phyloP scores from a whole-genome alignment of 2,113 vertebrate species.

The Cacatua alba region DNA sequence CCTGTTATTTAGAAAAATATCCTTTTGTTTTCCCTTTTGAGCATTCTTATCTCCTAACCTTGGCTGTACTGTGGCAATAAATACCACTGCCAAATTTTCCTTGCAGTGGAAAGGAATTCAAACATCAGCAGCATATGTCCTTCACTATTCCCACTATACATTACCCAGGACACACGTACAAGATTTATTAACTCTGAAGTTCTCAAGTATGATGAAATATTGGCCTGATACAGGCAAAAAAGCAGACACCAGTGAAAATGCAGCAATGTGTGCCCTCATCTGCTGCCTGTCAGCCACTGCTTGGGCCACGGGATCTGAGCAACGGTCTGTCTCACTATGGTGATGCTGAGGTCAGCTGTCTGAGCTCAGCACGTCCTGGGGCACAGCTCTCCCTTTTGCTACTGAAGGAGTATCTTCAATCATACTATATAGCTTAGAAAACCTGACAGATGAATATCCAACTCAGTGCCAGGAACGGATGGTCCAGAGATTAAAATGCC shows the following conservation, averaged over 20 bases:
- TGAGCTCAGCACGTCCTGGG: not conserved
- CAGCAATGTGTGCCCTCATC: not conserved
- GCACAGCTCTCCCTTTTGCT: not conserved
- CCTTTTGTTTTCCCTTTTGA: constrained; percentile 30
- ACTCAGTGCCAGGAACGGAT: not conserved
- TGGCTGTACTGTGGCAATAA: not conserved
- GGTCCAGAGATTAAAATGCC: constrained; percentile 39
- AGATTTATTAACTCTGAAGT: not conserved
- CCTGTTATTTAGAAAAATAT: constrained; percentile 27
- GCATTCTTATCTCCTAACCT: constrained; percentile 30
- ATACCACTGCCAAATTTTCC: not conserved
- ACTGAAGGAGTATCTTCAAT: not conserved
- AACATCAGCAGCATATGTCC: not conserved
- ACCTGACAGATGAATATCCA: constrained; percentile 2
- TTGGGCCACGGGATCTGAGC: not conserved
- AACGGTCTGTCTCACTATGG: not conserved
- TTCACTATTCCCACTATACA: not conserved
- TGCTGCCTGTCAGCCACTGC: not conserved
- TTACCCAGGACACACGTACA: not conserved
- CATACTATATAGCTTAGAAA: not conserved
- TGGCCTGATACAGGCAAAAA: not conserved
- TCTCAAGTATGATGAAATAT: not conserved
- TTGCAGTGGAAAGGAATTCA: constrained; percentile 19
- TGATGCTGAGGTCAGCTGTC: not conserved
- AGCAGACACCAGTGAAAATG: not conserved